These are phyloP conservation scores for Ia io DNA, from an alignment of 2,113 vertebrate species.

Conservation along the genomic window DNA sequence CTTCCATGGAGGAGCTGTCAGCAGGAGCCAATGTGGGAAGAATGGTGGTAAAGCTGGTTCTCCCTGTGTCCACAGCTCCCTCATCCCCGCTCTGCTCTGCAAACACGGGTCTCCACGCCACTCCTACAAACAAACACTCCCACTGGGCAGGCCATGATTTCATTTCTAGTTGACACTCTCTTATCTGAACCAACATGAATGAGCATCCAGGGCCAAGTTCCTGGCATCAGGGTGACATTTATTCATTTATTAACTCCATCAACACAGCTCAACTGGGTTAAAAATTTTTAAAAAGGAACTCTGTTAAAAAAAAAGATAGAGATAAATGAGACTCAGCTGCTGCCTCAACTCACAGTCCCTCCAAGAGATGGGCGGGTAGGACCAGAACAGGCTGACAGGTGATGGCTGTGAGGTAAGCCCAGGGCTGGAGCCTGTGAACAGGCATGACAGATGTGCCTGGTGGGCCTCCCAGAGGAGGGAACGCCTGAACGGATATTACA, in stretches of 20 bases:
- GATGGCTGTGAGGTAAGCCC: not conserved
- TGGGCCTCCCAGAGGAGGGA: not conserved
- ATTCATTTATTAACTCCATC: not conserved
- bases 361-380: not conserved
- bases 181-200: not conserved
- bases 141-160: fast-evolving
- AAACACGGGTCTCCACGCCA: not conserved
- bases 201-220: not conserved
- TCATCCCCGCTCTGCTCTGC: not conserved
- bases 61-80: not conserved
- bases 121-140: too few relatives aligned
- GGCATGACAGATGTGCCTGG: not conserved
- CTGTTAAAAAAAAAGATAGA: not conserved
- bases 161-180: not conserved
- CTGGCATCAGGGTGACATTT: not conserved
- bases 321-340: not conserved
- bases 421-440: not conserved
- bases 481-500: not conserved
- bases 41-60: not conserved
- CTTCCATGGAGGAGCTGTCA: too few relatives aligned
- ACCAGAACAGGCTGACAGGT: not conserved
- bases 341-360: not conserved
- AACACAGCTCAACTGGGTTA: not conserved
- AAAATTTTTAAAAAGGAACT: not conserved
- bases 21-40: not conserved